A percentile compares a stretch with the other conserved stretches of the same genome.
These are phyloP conservation scores for Maccullochella peelii DNA, from an alignment of 2,113 vertebrate genomes.

Conservation along the genomic window DNA sequence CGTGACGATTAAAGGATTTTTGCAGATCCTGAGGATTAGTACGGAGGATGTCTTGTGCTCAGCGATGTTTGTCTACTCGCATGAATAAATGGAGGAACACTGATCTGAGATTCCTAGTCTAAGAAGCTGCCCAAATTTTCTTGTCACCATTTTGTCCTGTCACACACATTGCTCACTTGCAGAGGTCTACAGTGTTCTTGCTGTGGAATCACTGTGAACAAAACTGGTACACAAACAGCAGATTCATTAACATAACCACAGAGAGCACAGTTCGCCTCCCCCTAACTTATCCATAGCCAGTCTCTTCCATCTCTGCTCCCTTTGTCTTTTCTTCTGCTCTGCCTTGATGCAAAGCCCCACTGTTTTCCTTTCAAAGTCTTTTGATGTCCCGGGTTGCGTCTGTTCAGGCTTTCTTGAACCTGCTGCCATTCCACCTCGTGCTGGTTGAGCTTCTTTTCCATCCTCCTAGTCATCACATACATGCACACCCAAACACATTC, in stretches of 20 bases:
- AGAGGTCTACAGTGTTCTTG: conserved; percentile 36
- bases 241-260: conserved; percentile 23
- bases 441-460: conserved; percentile 33
- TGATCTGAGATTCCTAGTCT: conserved; percentile 30
- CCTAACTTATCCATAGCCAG: conserved; percentile 17
- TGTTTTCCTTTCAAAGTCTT: conserved; percentile 40
- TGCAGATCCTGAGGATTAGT: conserved; percentile 60
- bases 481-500: conserved; percentile 9
- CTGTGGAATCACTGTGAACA: conserved; percentile 13
- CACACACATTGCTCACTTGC: conserved; percentile 1
- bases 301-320: conserved; percentile 23
- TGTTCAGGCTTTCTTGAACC: conserved; percentile 39
- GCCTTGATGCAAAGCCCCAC: conserved; percentile 21
- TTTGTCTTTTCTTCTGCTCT: conserved; percentile 23
- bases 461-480: conserved; percentile 25
- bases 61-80: conserved; percentile 22
- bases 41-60: conserved; percentile 43
- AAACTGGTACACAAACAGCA: conserved; percentile 19
- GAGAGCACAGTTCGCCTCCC: conserved; percentile 19
- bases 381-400: conserved; percentile 33
- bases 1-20: conserved; percentile 66
- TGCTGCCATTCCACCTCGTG: conserved; percentile 50
- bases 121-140: conserved; percentile 22
- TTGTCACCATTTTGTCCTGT: background rate
- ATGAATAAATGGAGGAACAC: conserved; percentile 19